These are phyloP conservation scores for Triops longicaudatus DNA, from an alignment of 1,140 invertebrate species.

Conservation along the genomic window DNA sequence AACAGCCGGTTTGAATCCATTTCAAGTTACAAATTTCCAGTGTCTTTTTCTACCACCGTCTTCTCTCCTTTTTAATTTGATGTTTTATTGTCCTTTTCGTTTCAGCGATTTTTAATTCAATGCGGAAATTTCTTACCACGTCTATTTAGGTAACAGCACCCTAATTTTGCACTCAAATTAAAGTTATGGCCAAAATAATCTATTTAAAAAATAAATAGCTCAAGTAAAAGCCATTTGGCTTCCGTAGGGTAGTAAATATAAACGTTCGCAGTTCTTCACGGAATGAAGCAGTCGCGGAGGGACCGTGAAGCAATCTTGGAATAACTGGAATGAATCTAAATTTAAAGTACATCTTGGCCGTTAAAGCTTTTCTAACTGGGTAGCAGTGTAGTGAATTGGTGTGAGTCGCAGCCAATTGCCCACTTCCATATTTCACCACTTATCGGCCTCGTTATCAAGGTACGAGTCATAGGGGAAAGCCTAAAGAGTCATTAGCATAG, in stretches of 20 bases:
- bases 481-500: conserved; percentile 3
- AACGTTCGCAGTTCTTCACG: not conserved
- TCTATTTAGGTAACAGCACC: no score
- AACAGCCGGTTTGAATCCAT: conserved; percentile 12
- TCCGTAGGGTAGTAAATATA: no score
- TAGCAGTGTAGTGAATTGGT: not conserved
- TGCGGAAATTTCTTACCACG: no score
- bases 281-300: not conserved
- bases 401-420: conserved; percentile 13
- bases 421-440: conserved; percentile 12
- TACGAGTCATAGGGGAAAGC: not conserved
- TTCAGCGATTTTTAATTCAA: no score
- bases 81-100: no score
- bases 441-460: conserved; percentile 1
- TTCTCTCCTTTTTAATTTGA: not conserved
- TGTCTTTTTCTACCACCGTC: not conserved
- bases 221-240: no score
- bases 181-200: no score
- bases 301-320: not conserved
- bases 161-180: no score
- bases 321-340: not conserved
- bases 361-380: not conserved
- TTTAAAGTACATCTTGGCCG: not conserved
- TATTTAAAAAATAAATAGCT: no score
- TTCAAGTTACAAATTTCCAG: not conserved